Evolutionary conservation across 2,797 vertebrate species (phyloP), one percentile per base, ranked within the genome.

Genomic region (Centropyge bicolor): DNA sequence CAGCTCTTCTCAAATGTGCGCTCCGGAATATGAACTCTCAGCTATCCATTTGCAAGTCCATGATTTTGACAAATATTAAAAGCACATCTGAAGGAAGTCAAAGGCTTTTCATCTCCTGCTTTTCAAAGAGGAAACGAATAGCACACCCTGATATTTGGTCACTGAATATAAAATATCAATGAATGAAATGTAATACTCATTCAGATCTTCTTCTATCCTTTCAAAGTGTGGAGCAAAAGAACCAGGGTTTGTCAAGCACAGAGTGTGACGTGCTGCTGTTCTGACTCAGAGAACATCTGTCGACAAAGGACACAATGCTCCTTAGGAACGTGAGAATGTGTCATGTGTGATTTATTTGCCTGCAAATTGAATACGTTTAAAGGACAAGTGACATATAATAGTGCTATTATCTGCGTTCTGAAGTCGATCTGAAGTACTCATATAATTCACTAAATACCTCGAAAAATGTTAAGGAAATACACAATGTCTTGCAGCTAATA

Each of bases 131-230:
- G 52, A 64, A 41, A 38, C 45, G 69, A 43, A 67, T 38, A 48
- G 38, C 54, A 36, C 57, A 68, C 24, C 48, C 38, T 54, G 66
- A 67, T 35, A 68, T 20, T 31, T 36, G n/a, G 38, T 48, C 1
- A 1, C 22, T 55, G 54, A 78, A 70, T 76, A 49, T 31, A 11
- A 65, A 67, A 75, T 55, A 59, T 54, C 4, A 9, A 10, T 55
- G 4, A 69, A 76, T 36, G 11, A 41, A 41, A 45, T 22, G 19
- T 1, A 1, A 14, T 55, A 45, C 46, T 56, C 27, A 45, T 49
- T 56, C 46, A 70, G 9, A 64, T 51, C 12, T 19, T 51, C 12
- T 19, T 66, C 56, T 22, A 16, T 64, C 11, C 20, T 43, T 20
- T 49, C 17, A 46, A 31, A 63, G 17, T 31, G 51, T 16, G 12